Conservation (phyloP, 2,797 vertebrate species). For the Rhincodon typus region DNA sequence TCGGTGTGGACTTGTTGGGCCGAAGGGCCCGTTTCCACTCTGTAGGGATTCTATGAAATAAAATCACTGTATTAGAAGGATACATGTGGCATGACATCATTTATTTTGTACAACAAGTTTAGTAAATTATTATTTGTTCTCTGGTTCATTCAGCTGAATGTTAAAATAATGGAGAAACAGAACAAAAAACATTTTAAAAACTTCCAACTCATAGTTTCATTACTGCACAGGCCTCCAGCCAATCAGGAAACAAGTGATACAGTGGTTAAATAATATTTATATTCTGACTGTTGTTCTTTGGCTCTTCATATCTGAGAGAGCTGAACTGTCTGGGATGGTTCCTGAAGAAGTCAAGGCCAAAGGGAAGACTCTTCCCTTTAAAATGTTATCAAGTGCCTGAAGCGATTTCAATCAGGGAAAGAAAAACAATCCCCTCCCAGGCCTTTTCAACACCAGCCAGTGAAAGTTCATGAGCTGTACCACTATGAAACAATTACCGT, state of each 20-base stretch:
- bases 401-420: slow-evolving; percentile 27
- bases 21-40: no score
- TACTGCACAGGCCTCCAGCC: background rate
- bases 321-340: background rate
- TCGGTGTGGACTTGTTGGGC: no score
- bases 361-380: background rate
- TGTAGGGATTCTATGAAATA: no score
- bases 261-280: background rate
- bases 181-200: background rate
- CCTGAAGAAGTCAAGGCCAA: slow-evolving; percentile 20
- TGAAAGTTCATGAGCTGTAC: slow-evolving; percentile 43
- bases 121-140: background rate
- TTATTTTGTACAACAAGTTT: background rate
- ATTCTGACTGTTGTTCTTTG: background rate
- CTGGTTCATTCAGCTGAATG: background rate
- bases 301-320: slow-evolving; percentile 2
- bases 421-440: slow-evolving; percentile 25
- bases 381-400: slow-evolving; percentile 18
- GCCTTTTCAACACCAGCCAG: slow-evolving; percentile 39
- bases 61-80: no score
- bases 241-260: slow-evolving; percentile 6
- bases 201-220: background rate
- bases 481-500: slow-evolving; percentile 48
- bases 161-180: background rate
- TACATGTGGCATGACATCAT: background rate